phyloP scores from a whole-genome alignment of 1,140 invertebrate genomes.

The Pseudomyrmex concolor region DNA sequence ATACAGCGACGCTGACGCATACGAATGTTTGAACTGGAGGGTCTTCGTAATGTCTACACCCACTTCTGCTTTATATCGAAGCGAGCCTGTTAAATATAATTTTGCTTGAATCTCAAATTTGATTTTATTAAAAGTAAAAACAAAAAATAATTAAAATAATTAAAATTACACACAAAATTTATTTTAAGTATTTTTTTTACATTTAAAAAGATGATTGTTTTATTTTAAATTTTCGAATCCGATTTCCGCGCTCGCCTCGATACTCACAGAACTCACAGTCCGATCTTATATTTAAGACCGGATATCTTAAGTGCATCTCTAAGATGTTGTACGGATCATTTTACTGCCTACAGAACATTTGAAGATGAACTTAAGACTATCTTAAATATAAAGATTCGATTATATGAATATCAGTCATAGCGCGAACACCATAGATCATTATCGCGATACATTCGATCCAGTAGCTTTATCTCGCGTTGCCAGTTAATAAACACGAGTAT shows the following conservation, averaged over 20 bases:
- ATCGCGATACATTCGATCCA: conserved; percentile 1
- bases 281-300: too few species aligned
- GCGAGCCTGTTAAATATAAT: background rate
- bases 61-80: background rate
- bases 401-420: conserved; percentile 5
- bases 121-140: background rate
- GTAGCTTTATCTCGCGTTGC: conserved; percentile 18
- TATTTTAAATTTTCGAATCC: too few species aligned
- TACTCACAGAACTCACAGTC: too few species aligned
- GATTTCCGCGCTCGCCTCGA: too few species aligned
- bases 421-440: background rate
- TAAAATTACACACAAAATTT: too few species aligned
- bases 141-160: background rate
- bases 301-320: too few species aligned
- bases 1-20: background rate
- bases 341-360: too few species aligned
- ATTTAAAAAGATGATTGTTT: too few species aligned
- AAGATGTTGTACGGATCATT: too few species aligned
- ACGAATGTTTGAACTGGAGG: background rate
- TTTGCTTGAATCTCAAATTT: background rate
- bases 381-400: too few species aligned
- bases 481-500: conserved; percentile 28
- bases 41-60: background rate
- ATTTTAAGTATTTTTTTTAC: too few species aligned
- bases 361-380: too few species aligned